Conservation (phyloP, 2,888 invertebrate species). For the Trissoscelio sp. region DNA sequence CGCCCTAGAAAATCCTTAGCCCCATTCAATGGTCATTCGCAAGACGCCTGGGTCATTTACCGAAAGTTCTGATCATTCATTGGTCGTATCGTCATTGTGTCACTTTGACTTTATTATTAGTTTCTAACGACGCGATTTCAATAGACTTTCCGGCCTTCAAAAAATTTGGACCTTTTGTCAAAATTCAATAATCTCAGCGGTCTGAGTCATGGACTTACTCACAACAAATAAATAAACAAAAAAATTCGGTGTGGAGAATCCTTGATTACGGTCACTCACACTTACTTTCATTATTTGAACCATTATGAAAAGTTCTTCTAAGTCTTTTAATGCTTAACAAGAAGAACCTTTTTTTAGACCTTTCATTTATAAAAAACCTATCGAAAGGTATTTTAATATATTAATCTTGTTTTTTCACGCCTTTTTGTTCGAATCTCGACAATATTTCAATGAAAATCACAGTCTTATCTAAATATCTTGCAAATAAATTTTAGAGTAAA, state of each 20-base stretch:
- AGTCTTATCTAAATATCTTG: neutral
- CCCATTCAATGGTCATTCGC: constrained; percentile 32
- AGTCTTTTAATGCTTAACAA: neutral
- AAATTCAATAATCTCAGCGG: constrained; percentile 24
- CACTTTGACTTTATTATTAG: constrained; percentile 46
- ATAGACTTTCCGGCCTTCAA: constrained; percentile 27
- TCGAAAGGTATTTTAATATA: constrained; percentile 15
- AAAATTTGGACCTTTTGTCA: constrained; percentile 17
- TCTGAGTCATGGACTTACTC: constrained; percentile 23
- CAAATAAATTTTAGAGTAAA: neutral
- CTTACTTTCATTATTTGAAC: constrained; percentile 32
- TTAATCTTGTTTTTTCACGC: constrained; percentile 18
- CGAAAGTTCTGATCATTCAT: constrained; percentile 50
- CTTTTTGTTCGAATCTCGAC: neutral
- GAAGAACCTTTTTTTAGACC: neutral
- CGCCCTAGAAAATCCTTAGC: constrained; percentile 14
- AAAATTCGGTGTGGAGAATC: constrained; percentile 36
- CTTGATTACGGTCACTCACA: constrained; percentile 51
- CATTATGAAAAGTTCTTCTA: neutral
- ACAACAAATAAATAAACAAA: constrained; percentile 42
- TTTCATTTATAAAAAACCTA: constrained; percentile 5
- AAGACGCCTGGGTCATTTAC: constrained; percentile 32
- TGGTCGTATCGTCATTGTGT: constrained; percentile 34
- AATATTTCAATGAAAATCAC: constrained; percentile 12
- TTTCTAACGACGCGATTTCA: constrained; percentile 31